phyloP scores from a whole-genome alignment of 1,140 invertebrate species.

The Andricus grossulariae region DNA sequence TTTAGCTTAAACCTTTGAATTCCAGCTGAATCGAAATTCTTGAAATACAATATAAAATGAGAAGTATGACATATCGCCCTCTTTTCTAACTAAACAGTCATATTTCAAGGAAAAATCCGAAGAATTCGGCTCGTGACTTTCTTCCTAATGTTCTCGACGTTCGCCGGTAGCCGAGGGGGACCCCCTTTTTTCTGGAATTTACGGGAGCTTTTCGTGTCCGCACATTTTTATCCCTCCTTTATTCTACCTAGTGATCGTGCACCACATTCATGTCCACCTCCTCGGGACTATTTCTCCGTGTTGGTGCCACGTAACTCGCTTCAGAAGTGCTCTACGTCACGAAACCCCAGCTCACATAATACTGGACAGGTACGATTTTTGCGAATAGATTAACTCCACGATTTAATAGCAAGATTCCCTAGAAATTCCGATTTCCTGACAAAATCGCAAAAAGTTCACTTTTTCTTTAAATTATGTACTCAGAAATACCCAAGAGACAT shows the following conservation, averaged over 20 bases:
- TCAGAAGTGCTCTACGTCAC: slow-evolving; percentile 8
- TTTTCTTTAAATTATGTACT: too few relatives aligned
- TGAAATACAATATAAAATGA: not conserved
- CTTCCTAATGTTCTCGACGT: not conserved
- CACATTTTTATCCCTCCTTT: slow-evolving; percentile 22
- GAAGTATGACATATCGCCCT: not conserved
- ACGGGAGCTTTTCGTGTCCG: slow-evolving; percentile 27
- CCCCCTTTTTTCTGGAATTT: slow-evolving; percentile 38
- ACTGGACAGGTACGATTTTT: not conserved
- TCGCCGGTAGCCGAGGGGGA: not conserved
- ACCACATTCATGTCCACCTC: not conserved
- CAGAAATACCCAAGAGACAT: too few relatives aligned
- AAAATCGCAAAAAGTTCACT: too few relatives aligned
- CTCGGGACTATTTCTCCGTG: slow-evolving; percentile 18
- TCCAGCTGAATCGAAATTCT: not conserved
- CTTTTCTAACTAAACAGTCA: not conserved
- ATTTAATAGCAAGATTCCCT: too few relatives aligned
- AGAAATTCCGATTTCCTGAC: too few relatives aligned
- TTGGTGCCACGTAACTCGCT: slow-evolving; percentile 10
- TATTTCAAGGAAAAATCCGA: slow-evolving; percentile 22
- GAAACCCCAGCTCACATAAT: not conserved
- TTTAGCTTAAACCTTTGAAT: not conserved
- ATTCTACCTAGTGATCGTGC: not conserved
- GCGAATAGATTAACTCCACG: not conserved
- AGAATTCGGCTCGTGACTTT: slow-evolving; percentile 30